Base-by-base conservation (phyloP, 2,888 invertebrate species). In the Drosophila borborema region DNA sequence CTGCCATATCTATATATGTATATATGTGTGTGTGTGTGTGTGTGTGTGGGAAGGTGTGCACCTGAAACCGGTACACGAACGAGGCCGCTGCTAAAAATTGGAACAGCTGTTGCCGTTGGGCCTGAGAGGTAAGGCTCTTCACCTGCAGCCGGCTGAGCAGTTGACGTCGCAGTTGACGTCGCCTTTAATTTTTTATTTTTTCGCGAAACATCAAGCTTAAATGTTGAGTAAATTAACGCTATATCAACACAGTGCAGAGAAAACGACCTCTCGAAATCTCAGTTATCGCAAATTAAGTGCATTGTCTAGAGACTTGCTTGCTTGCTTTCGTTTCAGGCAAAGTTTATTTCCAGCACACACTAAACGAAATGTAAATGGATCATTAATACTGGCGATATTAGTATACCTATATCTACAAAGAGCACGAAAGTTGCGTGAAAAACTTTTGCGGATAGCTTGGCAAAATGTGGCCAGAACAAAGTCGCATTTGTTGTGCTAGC, bases 61-160 rank as follows among this genome's bases (percentile, higher is more conserved):
- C 14, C 48, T 36, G 74, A 40, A 55, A 48, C 58, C 48, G 54
- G 74, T 64, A 72, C 59, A 62, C 61, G 68, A 77, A 77, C 71
- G 73, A 81, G 87, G 74, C 84, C 64, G 69, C 49, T 61, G 83
- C 79, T 81, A 75, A 82, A 89, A 86, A 86, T 89, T 89, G 90
- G 86, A 89, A 81, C 86, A 89, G 86, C 87, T 72, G 89, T 72
- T 70, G 85, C 74, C 80, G 64, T 45, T 61, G 72, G 77, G 73
- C 73, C 59, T 40, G 36, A 43, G 55, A 46, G 49, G 20, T 31
- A 23, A 38, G 64, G 45, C 80, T 61, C 78, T 72, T 76, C 64
- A 69, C 49, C 64, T 64, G 61, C 71, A 31, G 72, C 36, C 49
- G 67, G 43, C 64, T 43, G 53, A 36, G 41, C 72, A 23, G 61